phyloP scores from a whole-genome alignment of 2,113 vertebrate species.

The Mirounga angustirostris region DNA sequence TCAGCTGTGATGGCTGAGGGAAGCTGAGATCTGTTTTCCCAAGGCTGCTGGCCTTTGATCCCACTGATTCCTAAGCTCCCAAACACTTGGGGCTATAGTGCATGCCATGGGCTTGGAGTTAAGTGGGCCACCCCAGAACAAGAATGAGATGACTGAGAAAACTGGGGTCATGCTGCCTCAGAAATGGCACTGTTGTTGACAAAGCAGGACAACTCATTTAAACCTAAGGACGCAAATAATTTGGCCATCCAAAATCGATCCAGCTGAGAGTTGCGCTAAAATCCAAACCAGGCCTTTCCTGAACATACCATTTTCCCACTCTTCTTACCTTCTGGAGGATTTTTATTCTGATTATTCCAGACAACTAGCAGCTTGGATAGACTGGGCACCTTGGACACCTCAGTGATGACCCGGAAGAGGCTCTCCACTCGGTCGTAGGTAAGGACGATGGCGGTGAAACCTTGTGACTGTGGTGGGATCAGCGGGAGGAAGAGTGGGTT shows the following conservation, averaged over 20 bases:
- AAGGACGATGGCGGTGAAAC: slow-evolving; percentile 97
- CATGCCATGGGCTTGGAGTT: slow-evolving; percentile 22
- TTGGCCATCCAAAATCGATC: background rate
- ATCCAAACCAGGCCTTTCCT: background rate
- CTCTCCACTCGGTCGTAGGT: slow-evolving; percentile 98
- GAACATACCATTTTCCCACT: background rate
- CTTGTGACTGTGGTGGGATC: slow-evolving; percentile 96
- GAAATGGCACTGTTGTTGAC: background rate
- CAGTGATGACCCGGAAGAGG: slow-evolving; percentile 98
- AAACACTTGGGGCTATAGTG: slow-evolving; percentile 55
- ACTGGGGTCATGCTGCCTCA: background rate
- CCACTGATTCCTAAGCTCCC: slow-evolving; percentile 45
- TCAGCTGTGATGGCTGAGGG: slow-evolving; percentile 56
- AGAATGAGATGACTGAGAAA: background rate
- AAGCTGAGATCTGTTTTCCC: slow-evolving; percentile 66
- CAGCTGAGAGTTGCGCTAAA: background rate
- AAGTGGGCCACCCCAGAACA: slow-evolving; percentile 60
- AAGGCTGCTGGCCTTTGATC: slow-evolving; percentile 76
- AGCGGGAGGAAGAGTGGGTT: slow-evolving; percentile 97
- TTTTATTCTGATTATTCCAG: slow-evolving; percentile 99
- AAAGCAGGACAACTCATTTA: background rate
- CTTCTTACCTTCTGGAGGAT: slow-evolving; percentile 95
- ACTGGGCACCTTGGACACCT: slow-evolving; percentile 98
- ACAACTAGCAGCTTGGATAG: slow-evolving; percentile 97
- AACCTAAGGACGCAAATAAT: background rate